Percentiles rank a stretch among this genome's conserved stretches.
Conservation (phyloP, 37 sponge, comb jelly and placozoan species). For the Mnemiopsis leidyi region DNA sequence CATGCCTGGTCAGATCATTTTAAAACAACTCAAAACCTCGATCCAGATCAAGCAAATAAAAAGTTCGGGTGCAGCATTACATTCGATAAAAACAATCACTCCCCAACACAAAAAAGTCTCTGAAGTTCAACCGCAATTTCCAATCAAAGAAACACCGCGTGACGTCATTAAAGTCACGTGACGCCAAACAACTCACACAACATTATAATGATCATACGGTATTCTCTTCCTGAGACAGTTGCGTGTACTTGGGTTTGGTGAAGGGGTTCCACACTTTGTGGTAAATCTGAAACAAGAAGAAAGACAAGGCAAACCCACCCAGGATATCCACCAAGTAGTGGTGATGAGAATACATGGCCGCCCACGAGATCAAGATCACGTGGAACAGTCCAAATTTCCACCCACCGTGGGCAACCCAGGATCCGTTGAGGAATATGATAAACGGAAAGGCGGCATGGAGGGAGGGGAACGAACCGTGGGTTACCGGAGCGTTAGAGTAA, state of each 20-base stretch:
- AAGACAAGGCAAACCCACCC: neutral
- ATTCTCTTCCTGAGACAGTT: neutral
- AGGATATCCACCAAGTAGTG: slow-evolving; percentile 26
- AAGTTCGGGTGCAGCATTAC: neutral
- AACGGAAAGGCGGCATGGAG: slow-evolving; percentile 32
- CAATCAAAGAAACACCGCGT: neutral
- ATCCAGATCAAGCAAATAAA: neutral
- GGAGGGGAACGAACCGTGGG: slow-evolving; percentile 44
- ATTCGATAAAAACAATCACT: neutral
- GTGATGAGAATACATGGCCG: slow-evolving; percentile 25
- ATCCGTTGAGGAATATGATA: slow-evolving; percentile 18
- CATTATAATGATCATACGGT: neutral
- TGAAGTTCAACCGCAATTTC: neutral
- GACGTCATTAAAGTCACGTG: neutral
- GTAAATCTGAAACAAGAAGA: neutral
- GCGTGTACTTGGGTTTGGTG: neutral
- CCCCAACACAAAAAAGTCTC: neutral
- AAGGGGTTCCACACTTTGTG: slow-evolving; percentile 27
- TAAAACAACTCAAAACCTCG: too few species aligned
- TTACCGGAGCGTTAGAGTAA: slow-evolving; percentile 12
- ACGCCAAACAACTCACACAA: neutral
- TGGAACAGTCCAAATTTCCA: slow-evolving; percentile 32
- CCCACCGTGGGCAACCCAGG: slow-evolving; percentile 20
- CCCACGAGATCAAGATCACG: neutral
- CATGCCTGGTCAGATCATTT: neutral